Evolutionary conservation across 1,140 invertebrate genomes (phyloP), one percentile per base, ranked within the genome.

Genomic region (Diabrotica virgifera): DNA sequence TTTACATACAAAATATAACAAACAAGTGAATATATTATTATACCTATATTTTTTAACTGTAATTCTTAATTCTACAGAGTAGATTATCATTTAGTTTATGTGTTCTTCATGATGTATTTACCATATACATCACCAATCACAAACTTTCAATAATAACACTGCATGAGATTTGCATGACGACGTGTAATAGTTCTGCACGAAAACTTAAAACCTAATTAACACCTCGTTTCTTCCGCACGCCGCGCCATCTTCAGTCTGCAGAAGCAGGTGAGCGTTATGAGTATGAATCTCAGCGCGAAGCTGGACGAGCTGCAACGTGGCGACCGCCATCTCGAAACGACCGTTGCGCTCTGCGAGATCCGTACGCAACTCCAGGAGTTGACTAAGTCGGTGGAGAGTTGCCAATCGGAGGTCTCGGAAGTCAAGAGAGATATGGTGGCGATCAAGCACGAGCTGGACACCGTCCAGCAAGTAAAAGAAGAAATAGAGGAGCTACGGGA

Each of bases 231-330:
- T 38, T 24, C 57, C 63, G 53, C 60, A 50, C 50, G 64, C 12
- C 36, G 40, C 52, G 37, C 54, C 46, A 58, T 51, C 59, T 35
- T 65, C 84, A 94, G 92, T 89, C 90, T 94, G 85, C 93, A 95
- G 86, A 92, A 93, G 86, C 93, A 94, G 89, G 91, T 94, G 87
- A 92, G 90, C 86, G 90, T 94, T 84, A 95, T 95, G 93, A 94
- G 91, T 83, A 93, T 93, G 89, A 94, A 94, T 86, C 87, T 95
- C 83, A 90, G 89, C 80, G 88, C 90, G 75, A 93, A 94, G 85
- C 85, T 95, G 85, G 92, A 94, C 83, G 91, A 94, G 83, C 87
- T 95, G 81, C 74, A 76, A 80, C 85, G 90, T 72, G 89, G 89
- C 79, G 89, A 91, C 84, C 88, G 89, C 72, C 91, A 94, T 81